phyloP scores from a whole-genome alignment of 2,113 vertebrate genomes.

The Anarrhichthys ocellatus region DNA sequence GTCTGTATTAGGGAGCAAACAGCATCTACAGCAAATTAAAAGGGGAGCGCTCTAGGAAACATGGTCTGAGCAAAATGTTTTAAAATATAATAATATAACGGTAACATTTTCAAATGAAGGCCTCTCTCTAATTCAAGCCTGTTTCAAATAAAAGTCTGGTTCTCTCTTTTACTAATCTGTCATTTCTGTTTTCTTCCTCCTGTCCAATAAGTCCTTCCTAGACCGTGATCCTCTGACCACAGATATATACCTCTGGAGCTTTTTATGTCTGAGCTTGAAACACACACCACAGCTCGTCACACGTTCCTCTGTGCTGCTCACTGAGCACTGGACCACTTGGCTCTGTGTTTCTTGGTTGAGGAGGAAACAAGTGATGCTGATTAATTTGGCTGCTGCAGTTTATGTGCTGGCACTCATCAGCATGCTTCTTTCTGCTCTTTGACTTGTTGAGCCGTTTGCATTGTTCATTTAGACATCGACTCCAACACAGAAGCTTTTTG shows the following conservation, averaged over 20 bases:
- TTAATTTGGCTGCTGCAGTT: constrained; percentile 43
- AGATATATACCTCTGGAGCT: neutral
- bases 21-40: neutral
- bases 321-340: neutral
- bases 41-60: neutral
- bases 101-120: neutral
- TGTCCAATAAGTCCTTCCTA: neutral
- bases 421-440: constrained; percentile 32
- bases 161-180: too few relatives aligned
- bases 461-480: constrained; percentile 27
- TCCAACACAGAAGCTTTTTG: neutral
- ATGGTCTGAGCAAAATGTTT: too few relatives aligned
- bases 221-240: neutral
- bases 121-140: too few relatives aligned
- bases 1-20: neutral
- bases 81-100: neutral
- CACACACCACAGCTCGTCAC: neutral
- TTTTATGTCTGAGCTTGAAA: neutral
- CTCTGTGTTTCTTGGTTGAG: constrained; percentile 8
- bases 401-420: constrained; percentile 27
- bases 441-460: constrained; percentile 35
- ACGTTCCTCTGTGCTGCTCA: neutral
- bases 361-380: constrained; percentile 30
- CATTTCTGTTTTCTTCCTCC: neutral
- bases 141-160: neutral